A percentile compares a stretch with the other conserved stretches of the same genome.
These are phyloP conservation scores for Poecilia velifera DNA, from an alignment of 2,797 vertebrate genomes.

Conservation along the genomic window DNA sequence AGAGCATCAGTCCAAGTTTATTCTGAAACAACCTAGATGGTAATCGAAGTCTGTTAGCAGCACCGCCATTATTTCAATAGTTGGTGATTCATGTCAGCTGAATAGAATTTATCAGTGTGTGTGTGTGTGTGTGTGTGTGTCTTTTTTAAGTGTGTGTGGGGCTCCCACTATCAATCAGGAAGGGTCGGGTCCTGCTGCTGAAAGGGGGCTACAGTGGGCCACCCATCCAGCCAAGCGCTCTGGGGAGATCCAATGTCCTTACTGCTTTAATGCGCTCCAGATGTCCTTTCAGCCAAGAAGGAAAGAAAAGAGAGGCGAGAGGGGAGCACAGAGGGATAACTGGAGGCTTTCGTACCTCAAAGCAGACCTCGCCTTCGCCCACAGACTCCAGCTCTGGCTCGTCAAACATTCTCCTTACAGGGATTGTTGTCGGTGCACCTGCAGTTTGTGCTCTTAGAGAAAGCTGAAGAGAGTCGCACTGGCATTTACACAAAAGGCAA, in stretches of 20 bases:
- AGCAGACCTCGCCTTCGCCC: constrained; percentile 46
- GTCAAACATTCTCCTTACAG: constrained; percentile 51
- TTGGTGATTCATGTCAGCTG: constrained; percentile 32
- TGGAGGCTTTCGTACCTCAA: constrained; percentile 40
- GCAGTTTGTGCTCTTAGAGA: constrained; percentile 42
- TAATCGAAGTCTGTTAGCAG: constrained; percentile 27
- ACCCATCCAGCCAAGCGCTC: constrained; percentile 82
- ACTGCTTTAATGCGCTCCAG: constrained; percentile 83
- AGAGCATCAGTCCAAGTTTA: not conserved
- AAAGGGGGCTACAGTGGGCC: constrained; percentile 79
- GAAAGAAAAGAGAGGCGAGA: constrained; percentile 2
- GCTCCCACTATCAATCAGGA: constrained; percentile 81
- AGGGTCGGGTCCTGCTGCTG: constrained; percentile 71
- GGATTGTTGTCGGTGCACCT: constrained; percentile 74
- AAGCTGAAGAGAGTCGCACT: constrained; percentile 7
- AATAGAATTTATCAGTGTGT: constrained; percentile 56
- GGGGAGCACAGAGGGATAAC: constrained; percentile 21
- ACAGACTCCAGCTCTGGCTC: constrained; percentile 40
- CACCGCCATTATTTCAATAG: constrained; percentile 26
- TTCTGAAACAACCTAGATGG: not conserved
- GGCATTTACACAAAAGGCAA: constrained; percentile 18
- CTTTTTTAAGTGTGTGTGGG: not conserved
- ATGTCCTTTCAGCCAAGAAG: constrained; percentile 73
- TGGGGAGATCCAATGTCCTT: constrained; percentile 83
- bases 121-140: constrained; percentile 35